A percentile compares a stretch with the other conserved stretches of the same genome.
These are phyloP conservation scores for Drosophila hydei DNA, from an alignment of 1,140 invertebrate genomes.

Conservation along the genomic window DNA sequence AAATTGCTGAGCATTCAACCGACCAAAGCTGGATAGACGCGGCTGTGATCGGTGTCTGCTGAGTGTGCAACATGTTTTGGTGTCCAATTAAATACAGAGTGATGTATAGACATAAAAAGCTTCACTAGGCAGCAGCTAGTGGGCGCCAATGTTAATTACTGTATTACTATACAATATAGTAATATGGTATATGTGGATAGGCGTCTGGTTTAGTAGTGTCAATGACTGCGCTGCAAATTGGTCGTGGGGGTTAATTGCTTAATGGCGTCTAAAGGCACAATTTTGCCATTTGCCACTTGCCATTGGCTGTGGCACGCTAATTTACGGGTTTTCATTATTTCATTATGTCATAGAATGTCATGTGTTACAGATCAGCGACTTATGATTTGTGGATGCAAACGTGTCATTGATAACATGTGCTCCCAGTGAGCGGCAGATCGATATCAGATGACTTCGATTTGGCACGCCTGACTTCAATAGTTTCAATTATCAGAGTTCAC, in stretches of 20 bases:
- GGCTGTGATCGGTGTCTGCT: constrained; percentile 10
- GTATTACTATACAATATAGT: neutral
- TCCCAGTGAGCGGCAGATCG: too few species aligned
- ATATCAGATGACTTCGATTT: too few species aligned
- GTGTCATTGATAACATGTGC: too few species aligned
- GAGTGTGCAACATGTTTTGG: constrained; percentile 69
- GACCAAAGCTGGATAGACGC: constrained; percentile 1
- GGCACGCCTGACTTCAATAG: too few species aligned
- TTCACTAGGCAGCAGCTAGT: constrained; percentile 2
- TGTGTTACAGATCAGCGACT: constrained; percentile 32
- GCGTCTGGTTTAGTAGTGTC: constrained; percentile 44
- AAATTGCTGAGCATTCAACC: neutral
- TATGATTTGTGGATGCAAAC: constrained; percentile 40
- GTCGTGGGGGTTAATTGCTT: constrained; percentile 68
- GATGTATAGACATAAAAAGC: neutral
- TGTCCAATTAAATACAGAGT: constrained; percentile 16
- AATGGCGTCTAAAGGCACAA: constrained; percentile 62
- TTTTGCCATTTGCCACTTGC: constrained; percentile 40
- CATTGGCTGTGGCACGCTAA: constrained; percentile 54
- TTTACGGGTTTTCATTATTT: constrained; percentile 52
- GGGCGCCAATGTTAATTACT: constrained; percentile 17
- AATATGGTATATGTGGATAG: constrained; percentile 9
- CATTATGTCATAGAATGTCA: constrained; percentile 42
- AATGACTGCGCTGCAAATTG: constrained; percentile 57
- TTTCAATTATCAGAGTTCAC: neutral